These are phyloP conservation scores for Enteromius fasciolatus DNA, from an alignment of 2,797 vertebrate species.

Conservation along the genomic window DNA sequence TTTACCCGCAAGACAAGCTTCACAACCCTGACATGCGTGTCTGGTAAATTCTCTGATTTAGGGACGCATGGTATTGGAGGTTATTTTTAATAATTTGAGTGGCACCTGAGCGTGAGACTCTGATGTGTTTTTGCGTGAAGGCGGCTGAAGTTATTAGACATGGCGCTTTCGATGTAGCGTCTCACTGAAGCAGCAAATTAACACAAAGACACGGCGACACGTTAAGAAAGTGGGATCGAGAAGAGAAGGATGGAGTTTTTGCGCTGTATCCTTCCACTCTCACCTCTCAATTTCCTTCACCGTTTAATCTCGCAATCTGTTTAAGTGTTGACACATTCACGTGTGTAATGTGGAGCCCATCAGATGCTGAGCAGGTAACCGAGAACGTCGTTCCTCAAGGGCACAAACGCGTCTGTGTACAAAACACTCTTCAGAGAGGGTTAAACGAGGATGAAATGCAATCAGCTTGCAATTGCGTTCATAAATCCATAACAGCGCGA, in stretches of 20 bases:
- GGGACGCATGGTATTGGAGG: constrained; percentile 71
- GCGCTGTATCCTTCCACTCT: constrained; percentile 1
- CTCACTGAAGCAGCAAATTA: constrained; percentile 88
- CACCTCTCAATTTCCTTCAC: constrained; percentile 19
- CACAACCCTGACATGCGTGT: background rate
- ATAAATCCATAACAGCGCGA: constrained; percentile 27
- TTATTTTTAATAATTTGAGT: constrained; percentile 78
- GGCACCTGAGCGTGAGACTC: constrained; percentile 71
- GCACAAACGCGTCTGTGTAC: background rate
- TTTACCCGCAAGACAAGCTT: background rate
- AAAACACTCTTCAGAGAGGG: constrained; percentile 34
- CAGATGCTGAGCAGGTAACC: constrained; percentile 1
- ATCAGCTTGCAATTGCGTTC: constrained; percentile 38
- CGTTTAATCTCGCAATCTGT: constrained; percentile 36
- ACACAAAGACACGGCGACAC: constrained; percentile 75
- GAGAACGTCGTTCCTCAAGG: constrained; percentile 14
- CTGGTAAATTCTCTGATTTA: constrained; percentile 62
- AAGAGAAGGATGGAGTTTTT: background rate
- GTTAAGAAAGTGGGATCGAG: constrained; percentile 53
- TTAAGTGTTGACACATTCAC: constrained; percentile 33
- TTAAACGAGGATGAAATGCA: constrained; percentile 20
- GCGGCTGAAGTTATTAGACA: constrained; percentile 76
- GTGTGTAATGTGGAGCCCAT: background rate
- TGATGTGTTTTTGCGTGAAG: constrained; percentile 59
- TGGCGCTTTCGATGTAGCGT: constrained; percentile 79